phyloP scores from a whole-genome alignment of 2,797 vertebrate species.

The Antrozous pallidus region DNA sequence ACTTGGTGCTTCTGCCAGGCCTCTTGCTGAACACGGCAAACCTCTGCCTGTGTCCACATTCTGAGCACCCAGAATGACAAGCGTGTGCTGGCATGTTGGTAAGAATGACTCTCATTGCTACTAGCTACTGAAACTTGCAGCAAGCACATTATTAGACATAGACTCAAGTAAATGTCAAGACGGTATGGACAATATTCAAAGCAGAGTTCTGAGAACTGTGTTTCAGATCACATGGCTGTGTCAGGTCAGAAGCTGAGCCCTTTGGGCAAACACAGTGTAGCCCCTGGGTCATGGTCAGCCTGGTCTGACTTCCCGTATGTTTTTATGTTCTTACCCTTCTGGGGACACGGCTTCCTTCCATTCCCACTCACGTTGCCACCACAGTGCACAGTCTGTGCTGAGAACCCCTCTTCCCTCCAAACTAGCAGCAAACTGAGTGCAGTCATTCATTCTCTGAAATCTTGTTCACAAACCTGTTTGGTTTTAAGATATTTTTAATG shows the following conservation, averaged over 20 bases:
- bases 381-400: fast-evolving
- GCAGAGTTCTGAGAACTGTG: no score
- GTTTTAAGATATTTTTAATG: background rate
- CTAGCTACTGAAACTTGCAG: fast-evolving
- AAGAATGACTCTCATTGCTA: fast-evolving
- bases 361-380: fast-evolving
- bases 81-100: fast-evolving
- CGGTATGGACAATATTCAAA: fast-evolving
- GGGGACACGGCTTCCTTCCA: background rate
- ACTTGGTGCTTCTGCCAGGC: background rate
- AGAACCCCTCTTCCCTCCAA: background rate
- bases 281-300: background rate
- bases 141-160: background rate
- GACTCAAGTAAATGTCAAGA: background rate
- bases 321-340: background rate
- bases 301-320: fast-evolving
- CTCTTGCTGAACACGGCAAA: background rate
- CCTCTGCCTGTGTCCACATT: fast-evolving
- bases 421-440: fast-evolving
- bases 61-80: background rate
- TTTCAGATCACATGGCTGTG: fast-evolving
- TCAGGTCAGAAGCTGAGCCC: fast-evolving
- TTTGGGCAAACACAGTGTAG: background rate
- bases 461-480: fast-evolving
- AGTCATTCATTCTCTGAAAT: background rate